Evolutionary conservation across 1,140 invertebrate species (phyloP).

Genomic region (Hycleus phaleratus): DNA sequence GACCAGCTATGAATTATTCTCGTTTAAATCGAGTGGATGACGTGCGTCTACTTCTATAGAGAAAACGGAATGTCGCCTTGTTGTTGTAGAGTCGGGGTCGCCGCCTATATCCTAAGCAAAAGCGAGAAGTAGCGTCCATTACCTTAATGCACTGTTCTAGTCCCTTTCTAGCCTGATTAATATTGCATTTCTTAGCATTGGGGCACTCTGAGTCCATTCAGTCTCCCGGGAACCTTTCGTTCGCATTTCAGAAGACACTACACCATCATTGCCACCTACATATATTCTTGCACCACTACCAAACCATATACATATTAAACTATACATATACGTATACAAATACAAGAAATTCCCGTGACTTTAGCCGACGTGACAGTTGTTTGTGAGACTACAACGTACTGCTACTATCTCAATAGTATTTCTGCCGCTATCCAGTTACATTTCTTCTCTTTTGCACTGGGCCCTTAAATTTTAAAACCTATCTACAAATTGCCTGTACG

Average conservation of each 20-base stretch:
- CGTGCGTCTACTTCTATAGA: no score
- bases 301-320: no score
- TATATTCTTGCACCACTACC: no score
- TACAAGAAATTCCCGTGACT: no score
- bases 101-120: slow-evolving; percentile 12
- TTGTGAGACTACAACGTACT: slow-evolving; percentile 6
- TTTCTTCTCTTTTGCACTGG: slow-evolving; percentile 4
- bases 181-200: slow-evolving; percentile 36
- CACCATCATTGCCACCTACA: slow-evolving; percentile 11
- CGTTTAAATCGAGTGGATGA: no score
- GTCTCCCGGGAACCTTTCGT: slow-evolving; percentile 22
- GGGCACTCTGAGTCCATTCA: slow-evolving; percentile 31
- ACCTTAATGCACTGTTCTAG: slow-evolving; percentile 37
- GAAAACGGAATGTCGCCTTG: no score
- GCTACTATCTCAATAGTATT: no score
- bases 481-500: slow-evolving; percentile 24
- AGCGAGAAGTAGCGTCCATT: slow-evolving; percentile 34
- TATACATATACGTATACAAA: no score
- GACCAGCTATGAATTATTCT: not conserved
- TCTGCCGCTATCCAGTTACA: slow-evolving; percentile 1
- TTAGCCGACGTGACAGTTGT: slow-evolving; percentile 24
- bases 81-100: not conserved
- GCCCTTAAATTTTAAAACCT: slow-evolving; percentile 26
- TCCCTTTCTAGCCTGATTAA: slow-evolving; percentile 36
- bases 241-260: slow-evolving; percentile 11